A percentile compares a stretch with the other conserved stretches of the same genome.
These are phyloP conservation scores for Spongilla lacustris DNA, from an alignment of 37 sponge, comb jelly and placozoan genomes.

Conservation along the genomic window DNA sequence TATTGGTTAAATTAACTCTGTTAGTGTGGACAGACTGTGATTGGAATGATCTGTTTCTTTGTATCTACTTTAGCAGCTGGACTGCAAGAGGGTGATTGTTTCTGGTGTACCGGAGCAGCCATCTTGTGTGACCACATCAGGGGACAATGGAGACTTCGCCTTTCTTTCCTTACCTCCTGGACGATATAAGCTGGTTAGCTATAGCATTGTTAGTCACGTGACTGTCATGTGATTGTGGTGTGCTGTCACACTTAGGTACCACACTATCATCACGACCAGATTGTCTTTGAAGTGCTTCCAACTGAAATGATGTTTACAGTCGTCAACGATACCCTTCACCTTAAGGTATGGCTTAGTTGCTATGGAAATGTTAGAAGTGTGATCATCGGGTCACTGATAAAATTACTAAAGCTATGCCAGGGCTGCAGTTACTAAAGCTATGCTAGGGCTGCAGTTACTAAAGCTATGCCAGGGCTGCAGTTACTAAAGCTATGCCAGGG, in stretches of 20 bases:
- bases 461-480: too few species aligned
- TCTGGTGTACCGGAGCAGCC: not conserved
- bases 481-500: too few species aligned
- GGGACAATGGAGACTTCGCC: slow-evolving; percentile 47
- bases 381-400: too few species aligned
- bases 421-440: too few species aligned
- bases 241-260: slow-evolving; percentile 79
- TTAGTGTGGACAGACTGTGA: too few species aligned
- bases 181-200: slow-evolving; percentile 52
- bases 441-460: too few species aligned
- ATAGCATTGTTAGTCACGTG: not conserved
- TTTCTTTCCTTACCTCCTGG: slow-evolving; percentile 82
- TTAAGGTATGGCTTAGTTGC: slow-evolving; percentile 39
- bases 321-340: slow-evolving; percentile 47
- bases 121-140: slow-evolving; percentile 54
- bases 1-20: too few species aligned
- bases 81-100: not conserved
- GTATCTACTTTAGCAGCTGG: not conserved
- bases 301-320: slow-evolving; percentile 63
- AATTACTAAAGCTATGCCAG: too few species aligned
- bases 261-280: slow-evolving; percentile 58
- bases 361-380: too few species aligned
- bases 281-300: slow-evolving; percentile 84
- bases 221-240: not conserved
- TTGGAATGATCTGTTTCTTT: not conserved